Conservation (phyloP, 2,113 vertebrate genomes). For the Sturnus vulgaris region DNA sequence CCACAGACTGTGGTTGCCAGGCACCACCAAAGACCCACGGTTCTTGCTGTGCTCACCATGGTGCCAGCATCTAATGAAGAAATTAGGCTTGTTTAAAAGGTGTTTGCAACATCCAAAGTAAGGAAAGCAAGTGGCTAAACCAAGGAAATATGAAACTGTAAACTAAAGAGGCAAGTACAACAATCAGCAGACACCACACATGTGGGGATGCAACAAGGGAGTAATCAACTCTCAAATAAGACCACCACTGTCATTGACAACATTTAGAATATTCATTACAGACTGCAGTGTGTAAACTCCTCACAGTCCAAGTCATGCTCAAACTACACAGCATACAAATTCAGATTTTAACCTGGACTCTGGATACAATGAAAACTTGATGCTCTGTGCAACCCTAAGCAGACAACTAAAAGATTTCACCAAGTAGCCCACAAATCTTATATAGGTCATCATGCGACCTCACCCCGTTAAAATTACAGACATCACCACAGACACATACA, state of each 20-base stretch:
- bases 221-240: neutral
- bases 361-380: neutral
- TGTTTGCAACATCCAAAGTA: neutral
- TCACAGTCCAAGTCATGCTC: neutral
- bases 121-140: neutral
- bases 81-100: neutral
- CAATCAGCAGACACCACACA: neutral
- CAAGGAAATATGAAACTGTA: neutral
- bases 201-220: neutral
- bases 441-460: neutral
- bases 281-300: neutral
- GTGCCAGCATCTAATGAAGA: neutral
- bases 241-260: neutral
- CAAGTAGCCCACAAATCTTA: neutral
- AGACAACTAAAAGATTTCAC: neutral
- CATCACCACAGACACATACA: neutral
- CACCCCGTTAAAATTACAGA: neutral
- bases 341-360: neutral
- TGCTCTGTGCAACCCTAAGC: neutral
- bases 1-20: neutral
- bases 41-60: neutral
- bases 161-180: neutral
- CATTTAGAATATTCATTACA: neutral
- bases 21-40: neutral
- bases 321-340: neutral